Conservation (phyloP, 2,113 vertebrate genomes). For the Dicaeum eximium region DNA sequence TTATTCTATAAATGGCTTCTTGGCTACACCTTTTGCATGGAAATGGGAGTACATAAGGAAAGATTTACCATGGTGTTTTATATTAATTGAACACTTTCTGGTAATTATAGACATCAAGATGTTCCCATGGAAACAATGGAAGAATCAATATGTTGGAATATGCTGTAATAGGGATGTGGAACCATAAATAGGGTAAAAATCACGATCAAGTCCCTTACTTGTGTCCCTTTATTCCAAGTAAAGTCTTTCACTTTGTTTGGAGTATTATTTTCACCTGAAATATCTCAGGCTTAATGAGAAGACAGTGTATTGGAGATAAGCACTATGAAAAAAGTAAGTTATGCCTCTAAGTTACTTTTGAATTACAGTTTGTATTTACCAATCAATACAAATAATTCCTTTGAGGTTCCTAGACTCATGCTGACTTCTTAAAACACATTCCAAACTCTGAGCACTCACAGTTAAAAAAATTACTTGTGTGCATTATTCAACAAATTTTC, state of each 20-base stretch:
- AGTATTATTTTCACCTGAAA: background rate
- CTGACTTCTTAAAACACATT: background rate
- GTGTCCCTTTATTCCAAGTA: background rate
- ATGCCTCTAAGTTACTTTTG: background rate
- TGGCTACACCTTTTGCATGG: background rate
- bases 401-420: background rate
- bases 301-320: background rate
- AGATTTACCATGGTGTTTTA: background rate
- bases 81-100: background rate
- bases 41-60: slow-evolving; percentile 1
- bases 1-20: background rate
- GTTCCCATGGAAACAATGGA: background rate
- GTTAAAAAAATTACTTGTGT: background rate
- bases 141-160: background rate
- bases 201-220: background rate
- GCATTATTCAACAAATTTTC: background rate
- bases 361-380: background rate
- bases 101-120: background rate
- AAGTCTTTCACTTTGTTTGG: background rate
- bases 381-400: background rate
- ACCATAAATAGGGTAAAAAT: background rate
- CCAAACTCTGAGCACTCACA: background rate
- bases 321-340: background rate
- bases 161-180: background rate
- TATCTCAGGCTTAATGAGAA: background rate